A percentile compares a stretch with the other conserved stretches of the same genome.
Evolutionary conservation across 30 jellyfish, hydroid and myxozoan species (phyloP).

Genomic region (Sanderia malayensis): DNA sequence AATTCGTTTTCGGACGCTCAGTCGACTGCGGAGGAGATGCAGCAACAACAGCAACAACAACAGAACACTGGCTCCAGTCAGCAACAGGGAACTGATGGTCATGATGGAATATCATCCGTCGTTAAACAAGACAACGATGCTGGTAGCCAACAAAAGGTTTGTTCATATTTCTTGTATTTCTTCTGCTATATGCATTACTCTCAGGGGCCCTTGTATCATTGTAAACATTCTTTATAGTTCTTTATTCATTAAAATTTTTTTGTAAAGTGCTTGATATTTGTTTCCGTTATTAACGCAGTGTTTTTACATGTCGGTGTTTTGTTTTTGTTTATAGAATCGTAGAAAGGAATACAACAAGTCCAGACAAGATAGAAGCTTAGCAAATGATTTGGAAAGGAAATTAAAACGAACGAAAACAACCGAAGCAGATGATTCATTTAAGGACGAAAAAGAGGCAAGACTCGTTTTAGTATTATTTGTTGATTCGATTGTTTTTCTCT

Average conservation of each 20-base stretch:
- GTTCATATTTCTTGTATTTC: no score
- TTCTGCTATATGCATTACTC: no score
- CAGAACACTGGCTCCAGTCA: slow-evolving; percentile 56
- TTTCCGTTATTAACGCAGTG: no score
- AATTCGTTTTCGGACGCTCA: slow-evolving; percentile 23
- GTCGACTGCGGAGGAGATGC: slow-evolving; percentile 11
- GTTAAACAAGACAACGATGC: slow-evolving; percentile 17
- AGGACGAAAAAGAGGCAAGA: slow-evolving; percentile 17
- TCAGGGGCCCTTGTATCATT: no score
- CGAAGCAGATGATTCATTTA: slow-evolving; percentile 46
- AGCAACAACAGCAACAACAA: slow-evolving; percentile 41
- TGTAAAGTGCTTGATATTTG: no score
- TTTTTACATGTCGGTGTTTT: no score
- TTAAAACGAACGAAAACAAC: slow-evolving; percentile 65
- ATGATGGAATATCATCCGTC: slow-evolving; percentile 33
- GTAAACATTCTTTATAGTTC: no score
- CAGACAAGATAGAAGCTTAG: slow-evolving; percentile 74
- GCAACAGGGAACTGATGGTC: slow-evolving; percentile 45
- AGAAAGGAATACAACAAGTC: slow-evolving; percentile 57
- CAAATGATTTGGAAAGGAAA: slow-evolving; percentile 48
- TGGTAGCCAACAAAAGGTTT: slow-evolving; percentile 10
- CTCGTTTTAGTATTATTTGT: not conserved
- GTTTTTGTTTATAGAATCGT: slow-evolving; percentile 11
- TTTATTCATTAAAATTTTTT: no score
- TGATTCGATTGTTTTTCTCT: not conserved